A percentile compares a stretch with the other conserved stretches of the same genome.
Evolutionary conservation across 2,113 vertebrate genomes (phyloP).

Genomic region (Xyliphius kryptos): DNA sequence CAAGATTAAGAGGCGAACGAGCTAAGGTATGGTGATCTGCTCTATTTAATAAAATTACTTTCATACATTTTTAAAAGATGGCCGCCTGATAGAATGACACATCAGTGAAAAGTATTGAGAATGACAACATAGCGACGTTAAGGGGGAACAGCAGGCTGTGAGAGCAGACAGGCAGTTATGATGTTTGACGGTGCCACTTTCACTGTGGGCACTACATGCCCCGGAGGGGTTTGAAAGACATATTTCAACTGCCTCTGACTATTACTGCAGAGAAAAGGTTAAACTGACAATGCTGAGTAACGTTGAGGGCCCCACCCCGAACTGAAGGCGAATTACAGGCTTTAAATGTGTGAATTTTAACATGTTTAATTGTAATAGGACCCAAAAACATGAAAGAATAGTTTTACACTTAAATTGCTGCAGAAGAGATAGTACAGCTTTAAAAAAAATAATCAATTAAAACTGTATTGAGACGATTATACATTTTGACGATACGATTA

Average conservation of each 20-base stretch:
- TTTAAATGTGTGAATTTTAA: background rate
- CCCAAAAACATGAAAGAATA: too few species aligned
- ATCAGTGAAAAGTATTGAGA: background rate
- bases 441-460: too few species aligned
- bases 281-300: too few species aligned
- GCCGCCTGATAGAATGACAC: background rate
- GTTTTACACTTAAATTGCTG: too few species aligned
- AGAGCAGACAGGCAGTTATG: constrained; percentile 31
- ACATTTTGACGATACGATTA: too few species aligned
- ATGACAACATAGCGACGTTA: constrained; percentile 9
- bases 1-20: too few species aligned
- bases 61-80: background rate
- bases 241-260: constrained; percentile 39
- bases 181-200: constrained; percentile 62
- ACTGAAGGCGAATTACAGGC: background rate
- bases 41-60: too few species aligned
- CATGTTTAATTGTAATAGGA: background rate
- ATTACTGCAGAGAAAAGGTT: too few species aligned
- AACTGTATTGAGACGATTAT: too few species aligned
- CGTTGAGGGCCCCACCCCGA: too few species aligned
- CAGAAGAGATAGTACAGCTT: too few species aligned
- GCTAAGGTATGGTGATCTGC: too few species aligned
- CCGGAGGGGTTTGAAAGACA: constrained; percentile 48
- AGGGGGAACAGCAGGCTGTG: constrained; percentile 35
- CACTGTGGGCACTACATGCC: constrained; percentile 45